Conservation (phyloP, 1,140 invertebrate genomes). For the Agrypnia vestita region DNA sequence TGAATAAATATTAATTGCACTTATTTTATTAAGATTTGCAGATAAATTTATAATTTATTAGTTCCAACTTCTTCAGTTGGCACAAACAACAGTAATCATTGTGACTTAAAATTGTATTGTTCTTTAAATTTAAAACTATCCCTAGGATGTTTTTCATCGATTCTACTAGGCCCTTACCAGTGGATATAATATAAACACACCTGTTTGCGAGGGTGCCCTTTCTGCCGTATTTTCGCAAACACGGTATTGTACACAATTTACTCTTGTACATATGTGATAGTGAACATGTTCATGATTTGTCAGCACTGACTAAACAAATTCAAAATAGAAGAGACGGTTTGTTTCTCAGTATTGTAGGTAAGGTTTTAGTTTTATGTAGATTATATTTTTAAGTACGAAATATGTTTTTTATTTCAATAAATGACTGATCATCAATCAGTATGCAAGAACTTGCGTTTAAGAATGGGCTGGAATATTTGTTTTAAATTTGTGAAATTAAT, state of each 20-base stretch:
- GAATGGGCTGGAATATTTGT: background rate
- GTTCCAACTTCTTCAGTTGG: too few relatives aligned
- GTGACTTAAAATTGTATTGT: too few relatives aligned
- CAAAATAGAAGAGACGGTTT: conserved; percentile 20
- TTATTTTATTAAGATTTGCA: too few relatives aligned
- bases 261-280: conserved; percentile 49
- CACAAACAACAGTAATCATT: too few relatives aligned
- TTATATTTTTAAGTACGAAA: conserved; percentile 42
- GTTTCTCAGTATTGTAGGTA: conserved; percentile 28
- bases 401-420: conserved; percentile 39
- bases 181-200: too few relatives aligned
- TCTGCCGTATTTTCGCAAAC: background rate
- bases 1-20: too few relatives aligned
- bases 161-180: too few relatives aligned
- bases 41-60: too few relatives aligned
- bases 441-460: background rate
- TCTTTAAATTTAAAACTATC: too few relatives aligned
- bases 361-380: conserved; percentile 35
- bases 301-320: conserved; percentile 23
- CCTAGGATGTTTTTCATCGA: too few relatives aligned
- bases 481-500: too few relatives aligned
- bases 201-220: background rate
- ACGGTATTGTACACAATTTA: conserved; percentile 13
- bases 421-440: background rate
- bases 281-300: conserved; percentile 13